These are phyloP conservation scores for Pollenia angustigena DNA, from an alignment of 2,888 invertebrate species.

Conservation along the genomic window DNA sequence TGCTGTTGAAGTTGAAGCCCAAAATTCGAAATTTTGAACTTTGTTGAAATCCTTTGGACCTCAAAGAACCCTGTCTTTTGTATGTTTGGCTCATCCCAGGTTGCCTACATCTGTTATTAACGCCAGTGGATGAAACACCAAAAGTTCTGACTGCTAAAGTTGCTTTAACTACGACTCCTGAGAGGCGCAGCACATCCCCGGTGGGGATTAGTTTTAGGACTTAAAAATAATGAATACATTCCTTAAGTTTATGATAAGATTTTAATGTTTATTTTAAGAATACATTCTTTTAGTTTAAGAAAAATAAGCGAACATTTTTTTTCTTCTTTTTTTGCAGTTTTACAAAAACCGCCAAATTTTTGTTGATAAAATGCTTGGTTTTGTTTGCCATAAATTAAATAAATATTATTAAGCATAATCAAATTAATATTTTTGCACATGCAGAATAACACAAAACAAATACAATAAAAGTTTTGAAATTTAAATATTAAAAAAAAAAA, in stretches of 20 bases:
- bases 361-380: constrained; percentile 39
- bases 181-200: no score
- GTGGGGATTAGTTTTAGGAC: no score
- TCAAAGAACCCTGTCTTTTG: no score
- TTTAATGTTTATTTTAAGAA: background rate
- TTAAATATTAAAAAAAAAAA: background rate
- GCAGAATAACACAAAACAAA: constrained; percentile 8
- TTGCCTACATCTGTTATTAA: no score
- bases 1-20: no score
- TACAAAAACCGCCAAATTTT: constrained; percentile 44
- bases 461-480: background rate
- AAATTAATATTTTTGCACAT: constrained; percentile 44
- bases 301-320: constrained; percentile 10
- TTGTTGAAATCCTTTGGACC: no score
- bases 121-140: no score
- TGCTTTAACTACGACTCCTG: no score
- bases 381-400: constrained; percentile 45
- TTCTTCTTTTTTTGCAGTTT: background rate
- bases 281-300: constrained; percentile 19
- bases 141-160: no score
- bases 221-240: background rate
- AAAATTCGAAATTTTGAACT: no score
- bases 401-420: constrained; percentile 43
- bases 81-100: no score
- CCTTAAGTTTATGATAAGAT: constrained; percentile 5